Base-by-base conservation (phyloP, 23 tunicate species). In the Ascidia mentula region DNA sequence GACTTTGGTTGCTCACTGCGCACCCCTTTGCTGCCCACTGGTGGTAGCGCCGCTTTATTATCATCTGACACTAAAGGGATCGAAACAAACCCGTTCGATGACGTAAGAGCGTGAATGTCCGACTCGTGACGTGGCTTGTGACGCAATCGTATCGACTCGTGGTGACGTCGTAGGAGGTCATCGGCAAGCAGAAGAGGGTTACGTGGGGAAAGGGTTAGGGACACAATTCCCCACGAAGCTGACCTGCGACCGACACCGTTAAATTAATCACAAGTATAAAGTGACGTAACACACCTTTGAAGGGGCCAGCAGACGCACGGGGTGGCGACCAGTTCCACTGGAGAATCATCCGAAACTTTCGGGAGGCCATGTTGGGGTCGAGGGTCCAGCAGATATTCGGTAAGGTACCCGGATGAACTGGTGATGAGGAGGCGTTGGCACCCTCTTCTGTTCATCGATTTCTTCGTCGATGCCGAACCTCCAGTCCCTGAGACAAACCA, bases 241-340 rank as follows among this genome's bases (percentile, higher is more conserved):
- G 40, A 60, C 45, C 95, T 89, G 59, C 0, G 24, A 59, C 15
- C 32, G 53, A 42, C 12, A 42, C 15, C 53, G 15, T 9, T 42
- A 42, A 12, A 9, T 42, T 12, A 15, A 73, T 18, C 31, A 28
- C 40, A 80, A 71, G 24, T 42, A 42, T 12, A 15, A n/a, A n/a
- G n/a, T n/a, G n/a, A n/a, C n/a, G n/a, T 46, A 31, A 69, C 86
- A 22, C 17, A 87, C 97, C 97, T 92, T 74, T 92, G 97, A 37
- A 93, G 65, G 13, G 87, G 72, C 98, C 98, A 93, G 40, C 91
- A 86, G 28, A 77, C 40, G 74, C 77, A n/a, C 36, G 88, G 80
- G 5, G 80, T 39, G 45, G 77, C 84, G 31, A 60, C 40, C 76
- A 84, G 28, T 53, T 79, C 93, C 31, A 93, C 87, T 0, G 93